Base-by-base conservation (phyloP, 30 jellyfish, hydroid and myxozoan species). In the Chironex yamaguchii region DNA sequence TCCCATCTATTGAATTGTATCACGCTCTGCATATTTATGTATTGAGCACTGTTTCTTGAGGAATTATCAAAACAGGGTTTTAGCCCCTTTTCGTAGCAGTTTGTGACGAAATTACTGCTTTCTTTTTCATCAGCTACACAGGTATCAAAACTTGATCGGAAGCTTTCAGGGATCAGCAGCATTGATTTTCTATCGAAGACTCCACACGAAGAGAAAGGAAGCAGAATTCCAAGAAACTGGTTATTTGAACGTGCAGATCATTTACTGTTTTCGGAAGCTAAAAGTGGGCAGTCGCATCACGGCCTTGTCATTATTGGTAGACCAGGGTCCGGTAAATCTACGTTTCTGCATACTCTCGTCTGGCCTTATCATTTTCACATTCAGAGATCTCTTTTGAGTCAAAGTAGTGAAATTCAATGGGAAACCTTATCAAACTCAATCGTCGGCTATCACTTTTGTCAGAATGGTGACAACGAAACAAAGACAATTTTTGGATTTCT, bases 301-400 rank as follows among this genome's bases (percentile, higher is more conserved):
- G 85, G 68, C 17, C 14, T 73, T 51, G 52, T 73, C 3, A 34
- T 85, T 22, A 33, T 65, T 26, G 95, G 89, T 3, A 36, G 78
- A 0, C 69, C 42, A 68, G 95, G 95, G 3, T 71, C 88, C 24
- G 95, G 95, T 17, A 85, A 73, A 42, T 71, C 95, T 0, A 70
- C 95, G 4, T 85, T 72, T 62, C 72, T 85, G 1, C 62, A 62
- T 22, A 67, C 84, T 11, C 17, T 85, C 6, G 75, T 85, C 9
- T 85, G 95, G 95, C 73, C 70, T 49, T 9, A 42, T 9, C 13
- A 6, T 6, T 42, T 42, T 42, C 13, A 42, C 9, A 25, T 14
- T 25, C 64, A 25, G 4, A 6, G 22, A 6, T 4, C 72, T 58
- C 49, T 34, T 20, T 49, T 52, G 23, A 64, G 89, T 22, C 72